These are phyloP conservation scores for Streblospio benedicti DNA, from an alignment of 1,140 invertebrate species.

Conservation along the genomic window DNA sequence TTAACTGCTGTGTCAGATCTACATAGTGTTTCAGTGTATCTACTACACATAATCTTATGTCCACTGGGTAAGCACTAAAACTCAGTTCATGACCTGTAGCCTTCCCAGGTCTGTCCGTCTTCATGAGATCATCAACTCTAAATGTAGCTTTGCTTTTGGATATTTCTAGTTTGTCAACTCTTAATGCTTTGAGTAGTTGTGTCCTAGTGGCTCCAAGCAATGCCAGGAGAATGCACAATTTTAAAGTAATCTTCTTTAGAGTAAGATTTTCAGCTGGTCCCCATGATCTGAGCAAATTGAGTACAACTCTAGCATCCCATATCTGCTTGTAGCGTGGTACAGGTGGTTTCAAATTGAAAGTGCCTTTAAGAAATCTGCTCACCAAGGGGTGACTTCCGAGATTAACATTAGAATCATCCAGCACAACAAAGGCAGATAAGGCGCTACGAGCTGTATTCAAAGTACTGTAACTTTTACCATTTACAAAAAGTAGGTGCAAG, in stretches of 20 bases:
- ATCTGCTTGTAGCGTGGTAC: too few relatives aligned
- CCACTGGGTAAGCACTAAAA: constrained; percentile 3
- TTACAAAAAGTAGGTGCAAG: not conserved
- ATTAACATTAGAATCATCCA: too few relatives aligned
- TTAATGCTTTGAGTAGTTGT: not conserved
- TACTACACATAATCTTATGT: constrained; percentile 2
- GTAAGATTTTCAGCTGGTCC: not conserved
- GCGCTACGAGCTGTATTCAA: constrained; percentile 7
- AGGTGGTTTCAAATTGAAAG: too few relatives aligned
- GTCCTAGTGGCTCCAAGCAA: not conserved
- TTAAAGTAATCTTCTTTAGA: constrained; percentile 1
- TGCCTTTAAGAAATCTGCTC: too few relatives aligned
- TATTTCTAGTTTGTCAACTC: not conserved
- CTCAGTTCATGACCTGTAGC: too few relatives aligned
- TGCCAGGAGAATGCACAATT: not conserved
- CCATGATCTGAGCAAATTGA: too few relatives aligned
- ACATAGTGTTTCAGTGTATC: not conserved
- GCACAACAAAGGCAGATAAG: not conserved
- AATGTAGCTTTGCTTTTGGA: too few relatives aligned
- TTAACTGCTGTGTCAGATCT: too few relatives aligned
- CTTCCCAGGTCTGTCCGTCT: too few relatives aligned
- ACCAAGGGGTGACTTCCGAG: too few relatives aligned
- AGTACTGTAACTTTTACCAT: not conserved
- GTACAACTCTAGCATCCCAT: too few relatives aligned
- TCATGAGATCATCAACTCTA: too few relatives aligned